Conservation (phyloP, 1,140 invertebrate genomes). For the Bombus superbus region DNA sequence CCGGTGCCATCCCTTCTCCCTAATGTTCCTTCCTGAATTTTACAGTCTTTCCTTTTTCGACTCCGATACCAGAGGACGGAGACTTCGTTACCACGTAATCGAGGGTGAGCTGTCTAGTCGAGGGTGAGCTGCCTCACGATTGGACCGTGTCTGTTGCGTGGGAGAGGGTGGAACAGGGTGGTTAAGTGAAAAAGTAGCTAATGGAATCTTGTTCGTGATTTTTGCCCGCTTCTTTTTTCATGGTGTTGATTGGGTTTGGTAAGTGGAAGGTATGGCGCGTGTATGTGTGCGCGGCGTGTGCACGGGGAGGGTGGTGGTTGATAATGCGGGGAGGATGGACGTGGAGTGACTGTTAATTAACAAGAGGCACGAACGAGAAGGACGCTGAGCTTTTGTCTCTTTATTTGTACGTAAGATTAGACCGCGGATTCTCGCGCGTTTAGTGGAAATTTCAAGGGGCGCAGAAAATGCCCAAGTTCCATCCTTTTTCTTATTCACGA, state of each 20-base stretch:
- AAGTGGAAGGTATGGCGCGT: no score
- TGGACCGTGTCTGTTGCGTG: background rate
- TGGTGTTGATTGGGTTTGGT: no score
- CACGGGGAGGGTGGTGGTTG: no score
- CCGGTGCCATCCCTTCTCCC: constrained; percentile 63
- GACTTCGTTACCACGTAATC: constrained; percentile 12
- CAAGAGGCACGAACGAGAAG: background rate
- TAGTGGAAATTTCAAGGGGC: no score
- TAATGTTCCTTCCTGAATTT: constrained; percentile 68
- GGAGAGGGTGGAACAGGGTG: background rate
- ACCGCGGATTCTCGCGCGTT: no score
- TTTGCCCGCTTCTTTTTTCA: no score
- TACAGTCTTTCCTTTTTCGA: constrained; percentile 57
- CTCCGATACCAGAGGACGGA: background rate
- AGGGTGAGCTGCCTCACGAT: background rate
- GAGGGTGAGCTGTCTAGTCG: constrained; percentile 1
- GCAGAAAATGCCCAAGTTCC: no score
- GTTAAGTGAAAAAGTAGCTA: background rate
- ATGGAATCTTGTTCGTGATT: constrained; percentile 1
- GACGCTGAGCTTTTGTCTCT: background rate
- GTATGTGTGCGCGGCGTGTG: no score
- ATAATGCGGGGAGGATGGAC: background rate
- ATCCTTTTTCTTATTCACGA: no score
- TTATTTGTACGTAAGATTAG: background rate
- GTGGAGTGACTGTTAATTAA: background rate